Base-by-base conservation (phyloP, 2,113 vertebrate genomes). In the Athene cunicularia region DNA sequence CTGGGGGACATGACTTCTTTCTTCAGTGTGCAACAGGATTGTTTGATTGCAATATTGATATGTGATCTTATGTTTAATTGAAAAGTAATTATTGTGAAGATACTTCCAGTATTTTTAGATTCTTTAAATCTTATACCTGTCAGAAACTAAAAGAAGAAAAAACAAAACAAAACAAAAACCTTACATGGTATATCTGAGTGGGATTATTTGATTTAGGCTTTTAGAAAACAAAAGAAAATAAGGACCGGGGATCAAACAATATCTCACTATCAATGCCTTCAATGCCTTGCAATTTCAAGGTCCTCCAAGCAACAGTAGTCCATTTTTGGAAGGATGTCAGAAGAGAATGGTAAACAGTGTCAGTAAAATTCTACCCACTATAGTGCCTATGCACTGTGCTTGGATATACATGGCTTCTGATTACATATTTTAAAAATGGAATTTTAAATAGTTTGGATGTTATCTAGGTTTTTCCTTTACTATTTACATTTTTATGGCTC, bases 1-100 rank as follows among this genome's bases (percentile, higher is more conserved):
- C 90, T 94, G 68, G 88, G 72, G 28, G 67, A 89, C 55, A 70
- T 70, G 86, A 95, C 6, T 68, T 91, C 84, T 84, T 96, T 94
- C 95, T 92, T 92, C 67, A 90, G 52, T 77, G 63, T 95, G 93
- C 71, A 96, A 95, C 16, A 92, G 45, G 45, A 73, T 67, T 94
- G 85, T 84, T 95, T 93, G 52, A 93, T 81, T 92, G 93, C 93
- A 95, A 93, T 43, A 37, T 60, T 82, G n/a, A 39, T 73, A 68
- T 76, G 52, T 88, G 81, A 93, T 95, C 84, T 97, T 91, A 94
- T 68, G 63, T 86, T 95, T 90, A 95, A 96, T 64, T 92, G 86
- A 94, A 96, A 83, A 91, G 26, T 92, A 93, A 76, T 92, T 86
- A 43, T 85, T 75, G n/a, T 88, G 88, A 95, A 96, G 94, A 97